Evolutionary conservation across 2,888 invertebrate genomes (phyloP).

Genomic region (Eulithis prunata): DNA sequence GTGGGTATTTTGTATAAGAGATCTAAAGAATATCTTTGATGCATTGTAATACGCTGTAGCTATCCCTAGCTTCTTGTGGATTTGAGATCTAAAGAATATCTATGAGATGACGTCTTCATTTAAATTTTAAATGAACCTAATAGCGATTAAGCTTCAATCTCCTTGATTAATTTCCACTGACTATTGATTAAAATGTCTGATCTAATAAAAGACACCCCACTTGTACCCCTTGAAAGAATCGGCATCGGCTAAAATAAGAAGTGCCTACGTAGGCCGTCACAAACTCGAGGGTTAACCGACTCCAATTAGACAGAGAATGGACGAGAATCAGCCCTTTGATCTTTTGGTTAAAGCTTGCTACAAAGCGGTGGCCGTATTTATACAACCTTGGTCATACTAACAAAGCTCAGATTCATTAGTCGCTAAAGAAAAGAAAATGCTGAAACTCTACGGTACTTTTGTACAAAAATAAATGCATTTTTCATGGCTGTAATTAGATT

Average conservation of each 20-base stretch:
- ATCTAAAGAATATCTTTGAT: too few species aligned
- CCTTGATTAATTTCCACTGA: neutral
- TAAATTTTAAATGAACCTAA: too few species aligned
- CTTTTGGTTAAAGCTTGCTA: slow-evolving; percentile 8
- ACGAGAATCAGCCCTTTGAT: slow-evolving; percentile 29
- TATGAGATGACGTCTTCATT: too few species aligned
- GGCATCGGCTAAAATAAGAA: slow-evolving; percentile 25
- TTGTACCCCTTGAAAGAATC: slow-evolving; percentile 18
- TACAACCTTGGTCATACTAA: neutral
- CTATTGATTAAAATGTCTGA: slow-evolving; percentile 11
- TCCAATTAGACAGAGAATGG: slow-evolving; percentile 33
- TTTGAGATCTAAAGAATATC: too few species aligned
- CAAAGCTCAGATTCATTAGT: too few species aligned
- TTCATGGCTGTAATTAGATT: too few species aligned
- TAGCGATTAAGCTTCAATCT: neutral
- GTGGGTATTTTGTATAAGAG: too few species aligned
- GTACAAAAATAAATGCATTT: too few species aligned
- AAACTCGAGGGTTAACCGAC: slow-evolving; percentile 23
- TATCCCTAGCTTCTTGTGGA: too few species aligned
- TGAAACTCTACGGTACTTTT: too few species aligned
- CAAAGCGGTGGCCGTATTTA: neutral
- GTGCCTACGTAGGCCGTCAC: slow-evolving; percentile 20
- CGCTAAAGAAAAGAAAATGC: too few species aligned
- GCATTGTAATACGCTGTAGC: too few species aligned
- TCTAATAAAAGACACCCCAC: slow-evolving; percentile 3